Evolutionary conservation across 2,888 invertebrate species (phyloP), one percentile per base, ranked within the genome.

Genomic region (Polia nebulosa): DNA sequence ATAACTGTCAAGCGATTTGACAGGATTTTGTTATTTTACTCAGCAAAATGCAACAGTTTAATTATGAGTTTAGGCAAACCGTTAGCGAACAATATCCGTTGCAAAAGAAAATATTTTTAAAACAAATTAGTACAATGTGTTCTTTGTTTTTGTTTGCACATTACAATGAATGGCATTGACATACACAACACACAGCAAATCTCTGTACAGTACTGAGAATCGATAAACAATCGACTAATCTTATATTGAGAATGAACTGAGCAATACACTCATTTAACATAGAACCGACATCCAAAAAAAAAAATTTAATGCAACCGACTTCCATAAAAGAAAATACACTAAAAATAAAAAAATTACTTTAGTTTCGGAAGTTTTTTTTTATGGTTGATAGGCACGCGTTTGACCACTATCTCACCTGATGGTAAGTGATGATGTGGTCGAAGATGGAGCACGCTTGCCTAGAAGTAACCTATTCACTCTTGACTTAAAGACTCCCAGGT

Each of bases 51-150:
- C 22, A 22, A 15, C 22, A 17, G 17, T 27, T 25, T n/a, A n/a
- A 11, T 6, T 15, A 57, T 22, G 13, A 32, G 61, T 44, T 15
- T n/a, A 44, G 6, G 36, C 15, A 34, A 34, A 6, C 32, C 22
- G 6, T n/a, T n/a, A 1, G 8, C 3, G 32, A 72, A 27, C 29
- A 39, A 44, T 32, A 17, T 27, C 7, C 9, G 32, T 22, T 72
- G 4, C 15, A 3, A 13, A 34, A 1, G 17, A n/a, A 44, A 68
- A 64, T 74, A 44, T 69, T 69, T 74, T n/a, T 11, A 29, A 52
- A 64, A 74, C 44, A 65, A 52, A 32, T 32, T 15, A 32, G 36
- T 64, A 69, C 69, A 74, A 70, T 74, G 44, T n/a, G 51, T 36
- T 52, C 25, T 15, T 25, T 45, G 44, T 66, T 15, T 75, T 74